Conservation (phyloP, 2,797 vertebrate genomes). For the Tragopan temminckii region DNA sequence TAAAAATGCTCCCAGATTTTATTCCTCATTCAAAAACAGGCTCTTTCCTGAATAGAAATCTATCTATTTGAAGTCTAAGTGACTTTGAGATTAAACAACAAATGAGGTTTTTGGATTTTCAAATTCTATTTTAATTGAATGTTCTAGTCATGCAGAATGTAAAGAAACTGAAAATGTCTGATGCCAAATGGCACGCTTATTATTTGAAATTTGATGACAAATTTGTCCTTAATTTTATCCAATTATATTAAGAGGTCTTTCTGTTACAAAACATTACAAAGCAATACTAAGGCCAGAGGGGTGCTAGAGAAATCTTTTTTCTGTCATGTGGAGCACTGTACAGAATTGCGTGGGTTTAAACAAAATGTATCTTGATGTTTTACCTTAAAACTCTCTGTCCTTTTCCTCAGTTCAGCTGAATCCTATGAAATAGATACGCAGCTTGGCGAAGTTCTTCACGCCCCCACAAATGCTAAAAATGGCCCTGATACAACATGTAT, state of each 20-base stretch:
- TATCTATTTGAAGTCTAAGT: constrained; percentile 30
- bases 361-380: constrained; percentile 70
- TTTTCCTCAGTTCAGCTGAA: constrained; percentile 74
- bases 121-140: constrained; percentile 23
- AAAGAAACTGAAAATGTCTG: not conserved
- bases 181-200: constrained; percentile 35
- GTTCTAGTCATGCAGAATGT: not conserved
- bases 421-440: constrained; percentile 75
- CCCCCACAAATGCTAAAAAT: constrained; percentile 80
- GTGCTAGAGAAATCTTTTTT: constrained; percentile 12
- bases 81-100: not conserved
- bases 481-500: constrained; percentile 78
- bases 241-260: constrained; percentile 37
- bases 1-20: not conserved
- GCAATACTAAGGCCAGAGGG: constrained; percentile 33
- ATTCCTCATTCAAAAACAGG: not conserved
- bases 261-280: constrained; percentile 41
- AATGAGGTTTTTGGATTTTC: constrained; percentile 18
- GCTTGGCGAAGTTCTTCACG: constrained; percentile 78
- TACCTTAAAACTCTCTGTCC: constrained; percentile 77
- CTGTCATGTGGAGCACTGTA: not conserved
- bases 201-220: constrained; percentile 46
- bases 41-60: constrained; percentile 26
- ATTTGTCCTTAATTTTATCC: constrained; percentile 31
- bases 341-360: constrained; percentile 61